Conservation (phyloP, 2,888 invertebrate species). For the Apamea monoglypha region DNA sequence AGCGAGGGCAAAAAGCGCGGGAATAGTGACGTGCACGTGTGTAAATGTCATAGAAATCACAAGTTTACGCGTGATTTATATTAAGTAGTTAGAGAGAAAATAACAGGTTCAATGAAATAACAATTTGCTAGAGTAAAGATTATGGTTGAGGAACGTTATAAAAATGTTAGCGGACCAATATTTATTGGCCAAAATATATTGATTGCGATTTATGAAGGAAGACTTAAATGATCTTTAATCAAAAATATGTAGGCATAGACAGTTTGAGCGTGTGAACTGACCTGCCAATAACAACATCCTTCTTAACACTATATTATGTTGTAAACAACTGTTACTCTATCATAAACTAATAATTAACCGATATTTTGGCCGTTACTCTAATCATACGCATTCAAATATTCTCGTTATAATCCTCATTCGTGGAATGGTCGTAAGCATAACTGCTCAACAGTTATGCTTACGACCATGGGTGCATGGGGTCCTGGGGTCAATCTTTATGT, state of each 20-base stretch:
- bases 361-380: constrained; percentile 45
- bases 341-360: constrained; percentile 41
- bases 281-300: constrained; percentile 28
- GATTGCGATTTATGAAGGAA: constrained; percentile 48
- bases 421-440: not conserved
- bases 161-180: constrained; percentile 10
- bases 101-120: constrained; percentile 27
- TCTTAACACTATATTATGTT: constrained; percentile 21
- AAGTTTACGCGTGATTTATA: constrained; percentile 40
- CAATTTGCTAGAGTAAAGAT: constrained; percentile 8
- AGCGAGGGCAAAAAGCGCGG: constrained; percentile 54
- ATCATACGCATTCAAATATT: constrained; percentile 8
- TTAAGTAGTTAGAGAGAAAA: constrained; percentile 31
- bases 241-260: constrained; percentile 20
- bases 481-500: not conserved
- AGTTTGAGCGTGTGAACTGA: constrained; percentile 35
- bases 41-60: constrained; percentile 52
- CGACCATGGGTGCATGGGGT: too few species aligned
- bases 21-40: constrained; percentile 43
- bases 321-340: constrained; percentile 34
- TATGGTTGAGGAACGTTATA: constrained; percentile 11
- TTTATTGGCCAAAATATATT: constrained; percentile 21
- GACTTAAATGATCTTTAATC: constrained; percentile 24
- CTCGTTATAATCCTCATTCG: not conserved
- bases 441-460: too few species aligned